phyloP scores from a whole-genome alignment of 2,797 vertebrate species.

The Tokudaia tokunoshimensis region DNA sequence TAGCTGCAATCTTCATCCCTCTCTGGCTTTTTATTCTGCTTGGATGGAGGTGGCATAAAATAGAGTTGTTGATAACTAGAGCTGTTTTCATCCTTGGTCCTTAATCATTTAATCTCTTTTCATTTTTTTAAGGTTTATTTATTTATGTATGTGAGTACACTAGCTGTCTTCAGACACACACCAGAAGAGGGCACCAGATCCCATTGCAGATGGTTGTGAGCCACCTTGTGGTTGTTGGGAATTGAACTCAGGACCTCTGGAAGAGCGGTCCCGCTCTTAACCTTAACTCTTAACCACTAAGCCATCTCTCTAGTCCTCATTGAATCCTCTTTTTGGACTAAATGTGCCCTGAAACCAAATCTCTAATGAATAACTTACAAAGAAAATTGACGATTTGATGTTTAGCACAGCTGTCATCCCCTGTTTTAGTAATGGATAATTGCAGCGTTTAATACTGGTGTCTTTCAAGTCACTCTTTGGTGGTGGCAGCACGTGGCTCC shows the following conservation, averaged over 20 bases:
- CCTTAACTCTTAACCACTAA: too few species aligned
- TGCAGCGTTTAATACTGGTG: background rate
- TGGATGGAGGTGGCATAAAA: background rate
- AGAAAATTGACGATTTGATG: constrained; percentile 29
- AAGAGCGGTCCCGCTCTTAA: too few species aligned
- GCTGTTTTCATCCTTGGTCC: constrained; percentile 54
- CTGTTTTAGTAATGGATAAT: constrained; percentile 41
- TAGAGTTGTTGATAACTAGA: constrained; percentile 52
- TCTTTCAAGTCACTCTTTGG: background rate
- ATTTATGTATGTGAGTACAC: too few species aligned
- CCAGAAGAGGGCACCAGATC: too few species aligned
- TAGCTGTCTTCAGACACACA: too few species aligned
- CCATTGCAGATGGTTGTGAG: background rate
- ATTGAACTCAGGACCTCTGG: too few species aligned
- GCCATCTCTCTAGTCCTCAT: background rate
- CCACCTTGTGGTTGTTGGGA: too few species aligned
- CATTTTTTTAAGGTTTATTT: background rate
- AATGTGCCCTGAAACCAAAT: constrained; percentile 4
- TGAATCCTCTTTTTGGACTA: constrained; percentile 12
- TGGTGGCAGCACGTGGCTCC: background rate
- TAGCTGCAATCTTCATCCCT: background rate
- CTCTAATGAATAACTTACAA: background rate
- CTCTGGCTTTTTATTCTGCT: constrained; percentile 27
- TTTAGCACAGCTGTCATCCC: constrained; percentile 27
- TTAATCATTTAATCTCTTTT: background rate